Conservation (phyloP, 1,140 invertebrate species). For the Pogonus chalceus region DNA sequence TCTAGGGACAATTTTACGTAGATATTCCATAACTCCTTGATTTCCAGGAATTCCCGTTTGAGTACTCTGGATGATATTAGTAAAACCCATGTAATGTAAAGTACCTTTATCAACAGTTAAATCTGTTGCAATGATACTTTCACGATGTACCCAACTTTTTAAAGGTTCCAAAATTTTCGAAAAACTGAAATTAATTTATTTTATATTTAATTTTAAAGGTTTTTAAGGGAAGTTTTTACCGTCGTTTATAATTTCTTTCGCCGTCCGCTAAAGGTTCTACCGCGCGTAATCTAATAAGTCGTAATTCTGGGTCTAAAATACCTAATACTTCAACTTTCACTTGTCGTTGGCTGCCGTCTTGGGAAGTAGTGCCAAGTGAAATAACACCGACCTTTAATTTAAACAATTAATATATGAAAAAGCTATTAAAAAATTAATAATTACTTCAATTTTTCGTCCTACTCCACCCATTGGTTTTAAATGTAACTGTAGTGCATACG, state of each 20-base stretch:
- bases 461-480: conserved; percentile 57
- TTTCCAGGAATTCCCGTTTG: conserved; percentile 53
- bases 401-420: conserved; percentile 12
- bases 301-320: conserved; percentile 65
- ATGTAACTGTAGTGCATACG: conserved; percentile 65
- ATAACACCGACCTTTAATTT: conserved; percentile 67
- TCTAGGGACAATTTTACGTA: conserved; percentile 70
- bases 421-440: not conserved
- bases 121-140: conserved; percentile 69
- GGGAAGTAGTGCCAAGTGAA: conserved; percentile 76
- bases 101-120: conserved; percentile 71
- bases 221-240: conserved; percentile 25
- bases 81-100: conserved; percentile 65
- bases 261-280: conserved; percentile 68
- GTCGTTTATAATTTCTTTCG: conserved; percentile 64
- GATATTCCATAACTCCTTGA: conserved; percentile 76
- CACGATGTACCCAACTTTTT: conserved; percentile 62
- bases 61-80: conserved; percentile 57
- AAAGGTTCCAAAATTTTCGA: conserved; percentile 71
- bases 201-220: conserved; percentile 29
- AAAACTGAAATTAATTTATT: conserved; percentile 38
- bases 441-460: conserved; percentile 50
- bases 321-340: conserved; percentile 83
- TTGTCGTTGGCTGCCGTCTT: conserved; percentile 69
- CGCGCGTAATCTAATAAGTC: conserved; percentile 63